A percentile compares a stretch with the other conserved stretches of the same genome.
These are phyloP conservation scores for Drosophila repleta DNA, from an alignment of 1,140 invertebrate species.

Conservation along the genomic window DNA sequence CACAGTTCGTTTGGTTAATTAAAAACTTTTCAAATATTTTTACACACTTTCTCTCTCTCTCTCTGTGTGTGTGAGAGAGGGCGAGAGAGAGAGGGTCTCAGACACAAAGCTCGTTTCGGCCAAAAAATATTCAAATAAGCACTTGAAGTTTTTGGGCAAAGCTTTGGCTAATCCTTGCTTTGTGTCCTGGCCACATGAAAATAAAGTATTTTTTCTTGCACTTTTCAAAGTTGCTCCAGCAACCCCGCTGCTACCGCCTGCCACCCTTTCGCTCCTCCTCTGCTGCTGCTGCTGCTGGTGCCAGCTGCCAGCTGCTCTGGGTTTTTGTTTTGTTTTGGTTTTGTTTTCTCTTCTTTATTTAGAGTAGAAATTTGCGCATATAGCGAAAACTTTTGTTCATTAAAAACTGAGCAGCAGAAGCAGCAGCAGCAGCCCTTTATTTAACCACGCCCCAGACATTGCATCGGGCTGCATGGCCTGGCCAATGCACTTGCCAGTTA, in stretches of 20 bases:
- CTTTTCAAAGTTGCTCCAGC: constrained; percentile 69
- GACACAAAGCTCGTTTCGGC: constrained; percentile 17
- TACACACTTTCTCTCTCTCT: constrained; percentile 12
- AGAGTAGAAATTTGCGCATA: constrained; percentile 49
- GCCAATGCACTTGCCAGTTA: constrained; percentile 29
- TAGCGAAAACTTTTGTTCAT: constrained; percentile 80
- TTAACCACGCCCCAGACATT: constrained; percentile 79
- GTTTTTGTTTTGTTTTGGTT: constrained; percentile 23
- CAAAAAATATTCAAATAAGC: constrained; percentile 81
- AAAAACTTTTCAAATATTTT: constrained; percentile 83
- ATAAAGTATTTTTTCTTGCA: constrained; percentile 82
- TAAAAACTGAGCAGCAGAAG: constrained; percentile 67
- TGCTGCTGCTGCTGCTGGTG: background rate
- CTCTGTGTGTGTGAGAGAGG: background rate
- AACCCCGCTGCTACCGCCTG: no score
- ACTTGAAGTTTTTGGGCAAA: constrained; percentile 75
- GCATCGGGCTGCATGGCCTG: constrained; percentile 43
- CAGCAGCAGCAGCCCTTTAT: constrained; percentile 57
- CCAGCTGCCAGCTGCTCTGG: constrained; percentile 6
- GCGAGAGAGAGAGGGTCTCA: background rate
- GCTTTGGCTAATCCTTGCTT: constrained; percentile 76
- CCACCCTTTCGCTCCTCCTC: no score
- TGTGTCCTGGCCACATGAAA: constrained; percentile 76
- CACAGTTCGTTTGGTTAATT: constrained; percentile 77
- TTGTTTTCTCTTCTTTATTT: constrained; percentile 51